Conservation (phyloP, 2,888 invertebrate species). For the Melinaea marsaeus region DNA sequence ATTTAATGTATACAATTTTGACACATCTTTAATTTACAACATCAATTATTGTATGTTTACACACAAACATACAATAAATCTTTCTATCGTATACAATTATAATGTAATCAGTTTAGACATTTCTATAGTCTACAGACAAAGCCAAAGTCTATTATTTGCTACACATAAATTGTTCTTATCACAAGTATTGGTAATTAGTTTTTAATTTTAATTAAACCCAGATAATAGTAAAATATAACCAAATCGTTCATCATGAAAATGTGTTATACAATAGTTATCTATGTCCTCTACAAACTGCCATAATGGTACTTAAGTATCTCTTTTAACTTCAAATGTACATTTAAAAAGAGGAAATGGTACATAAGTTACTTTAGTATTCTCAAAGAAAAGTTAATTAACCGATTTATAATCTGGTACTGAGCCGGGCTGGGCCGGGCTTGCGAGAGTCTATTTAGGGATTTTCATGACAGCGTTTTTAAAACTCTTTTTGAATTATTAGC, state of each 20-base stretch:
- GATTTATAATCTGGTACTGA: slow-evolving; percentile 54
- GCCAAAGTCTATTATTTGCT: no score
- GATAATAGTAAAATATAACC: no score
- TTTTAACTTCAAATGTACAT: slow-evolving; percentile 42
- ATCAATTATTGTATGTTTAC: background rate
- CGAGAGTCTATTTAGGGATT: slow-evolving; percentile 19
- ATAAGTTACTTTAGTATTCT: slow-evolving; percentile 54
- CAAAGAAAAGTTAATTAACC: slow-evolving; percentile 54
- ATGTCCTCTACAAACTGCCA: slow-evolving; percentile 44
- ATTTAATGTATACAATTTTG: slow-evolving; percentile 60
- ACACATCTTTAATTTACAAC: slow-evolving; percentile 37
- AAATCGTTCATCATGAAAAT: background rate
- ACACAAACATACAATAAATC: slow-evolving; percentile 2
- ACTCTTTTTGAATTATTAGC: slow-evolving; percentile 23
- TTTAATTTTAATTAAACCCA: no score
- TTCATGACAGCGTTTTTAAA: slow-evolving; percentile 28
- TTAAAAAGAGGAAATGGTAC: slow-evolving; percentile 55
- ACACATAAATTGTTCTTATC: no score
- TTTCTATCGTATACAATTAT: background rate
- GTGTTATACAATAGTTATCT: slow-evolving; percentile 51
- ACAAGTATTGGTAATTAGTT: no score
- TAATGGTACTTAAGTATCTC: slow-evolving; percentile 37
- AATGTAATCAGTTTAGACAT: no score
- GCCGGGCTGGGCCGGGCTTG: slow-evolving; percentile 26
- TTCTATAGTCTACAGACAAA: no score